Evolutionary conservation across 2,113 vertebrate genomes (phyloP), one percentile per base, ranked within the genome.

Genomic region (Morone chrysops): DNA sequence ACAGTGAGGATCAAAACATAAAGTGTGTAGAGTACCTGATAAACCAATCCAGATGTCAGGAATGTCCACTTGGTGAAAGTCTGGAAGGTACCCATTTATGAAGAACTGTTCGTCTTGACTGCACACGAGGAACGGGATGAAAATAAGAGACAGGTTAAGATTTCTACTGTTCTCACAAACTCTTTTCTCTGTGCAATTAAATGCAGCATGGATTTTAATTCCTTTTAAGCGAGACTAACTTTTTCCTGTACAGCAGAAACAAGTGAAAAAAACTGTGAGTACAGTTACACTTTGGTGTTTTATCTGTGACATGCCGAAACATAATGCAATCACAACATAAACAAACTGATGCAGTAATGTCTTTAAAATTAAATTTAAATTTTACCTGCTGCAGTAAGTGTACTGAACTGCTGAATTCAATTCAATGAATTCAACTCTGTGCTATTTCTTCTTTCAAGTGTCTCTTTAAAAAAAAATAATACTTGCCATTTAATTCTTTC

Each of bases 21-120:
- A 5, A 67, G 4, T 7, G 25, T 12, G 50, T 0, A 1, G 1
- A 59, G 17, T 72, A 96, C 95, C 95, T 88, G 95, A 95, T 81
- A 96, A 63, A 68, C 95, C 95, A 18, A 96, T 94, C 95, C 95
- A 96, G 51, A 96, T 82, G 84, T 96, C 95, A 11, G 95, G 95
- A 31, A 96, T 85, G 31, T 94, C 93, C 17, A 89, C 85, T 10
- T 92, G 92, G 82, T 95, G 94, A 51, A 96, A 92, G 75, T 96
- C 95, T 17, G 95, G 95, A 41, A 96, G 93, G n/a, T 86, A 82
- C 9, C 78, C 87, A 10, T 96, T 96, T 4, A 96, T 93, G 79
- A 89, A 96, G 87, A 68, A 95, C 85, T 96, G 95, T 53, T 96
- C 95, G 0, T 93, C 94, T 76, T 94, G 59, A 88, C 95, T 96